phyloP scores from a whole-genome alignment of 2,113 vertebrate species.

The Ptilorrhoa leucosticta region DNA sequence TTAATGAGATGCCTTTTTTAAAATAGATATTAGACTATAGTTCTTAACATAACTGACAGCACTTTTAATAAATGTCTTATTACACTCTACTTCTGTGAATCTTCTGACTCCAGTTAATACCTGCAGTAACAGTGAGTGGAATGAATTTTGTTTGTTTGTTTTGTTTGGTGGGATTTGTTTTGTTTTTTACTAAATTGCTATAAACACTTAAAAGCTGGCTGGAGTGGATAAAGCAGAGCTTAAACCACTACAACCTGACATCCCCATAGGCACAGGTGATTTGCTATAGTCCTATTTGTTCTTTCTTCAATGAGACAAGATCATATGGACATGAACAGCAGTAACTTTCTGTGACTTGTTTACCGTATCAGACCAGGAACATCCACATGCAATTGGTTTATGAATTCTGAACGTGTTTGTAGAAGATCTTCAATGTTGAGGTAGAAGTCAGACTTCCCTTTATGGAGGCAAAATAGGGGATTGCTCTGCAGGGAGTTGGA shows the following conservation, averaged over 20 bases:
- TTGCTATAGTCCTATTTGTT: neutral
- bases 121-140: neutral
- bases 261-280: neutral
- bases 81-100: neutral
- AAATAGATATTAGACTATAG: conserved; percentile 12
- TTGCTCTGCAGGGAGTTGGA: neutral
- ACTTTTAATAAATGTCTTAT: conserved; percentile 73
- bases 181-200: neutral
- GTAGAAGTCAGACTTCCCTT: neutral
- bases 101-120: neutral
- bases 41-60: conserved; percentile 42
- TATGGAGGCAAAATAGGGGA: neutral
- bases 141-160: neutral
- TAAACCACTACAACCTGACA: neutral
- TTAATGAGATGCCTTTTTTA: conserved; percentile 20
- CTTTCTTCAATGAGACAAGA: neutral
- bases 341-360: neutral
- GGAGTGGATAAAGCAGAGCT: neutral
- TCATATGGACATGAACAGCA: neutral
- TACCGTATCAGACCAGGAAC: neutral
- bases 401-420: neutral
- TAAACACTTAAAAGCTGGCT: neutral
- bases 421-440: neutral
- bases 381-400: neutral
- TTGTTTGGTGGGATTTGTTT: neutral